These are phyloP conservation scores for Fundulus diaphanus DNA, from an alignment of 2,797 vertebrate species.

Conservation along the genomic window DNA sequence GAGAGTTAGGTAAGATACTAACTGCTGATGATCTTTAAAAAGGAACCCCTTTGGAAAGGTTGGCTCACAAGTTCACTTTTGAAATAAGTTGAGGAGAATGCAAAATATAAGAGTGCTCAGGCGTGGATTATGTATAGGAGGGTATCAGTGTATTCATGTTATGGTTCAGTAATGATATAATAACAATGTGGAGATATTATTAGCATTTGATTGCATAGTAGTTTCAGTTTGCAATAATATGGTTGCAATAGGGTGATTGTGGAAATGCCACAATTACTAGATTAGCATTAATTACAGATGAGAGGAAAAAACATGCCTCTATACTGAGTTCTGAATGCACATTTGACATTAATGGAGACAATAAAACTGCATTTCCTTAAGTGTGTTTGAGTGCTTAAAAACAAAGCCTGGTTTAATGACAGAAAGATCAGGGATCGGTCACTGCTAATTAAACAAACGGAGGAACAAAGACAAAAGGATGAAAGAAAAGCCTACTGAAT, in stretches of 20 bases:
- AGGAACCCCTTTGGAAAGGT: background rate
- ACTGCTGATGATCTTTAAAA: background rate
- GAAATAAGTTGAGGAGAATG: background rate
- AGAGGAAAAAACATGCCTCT: background rate
- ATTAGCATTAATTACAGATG: background rate
- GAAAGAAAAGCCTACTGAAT: constrained; percentile 45
- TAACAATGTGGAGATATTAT: background rate
- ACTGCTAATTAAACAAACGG: constrained; percentile 62
- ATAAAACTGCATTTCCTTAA: background rate
- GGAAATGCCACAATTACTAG: background rate
- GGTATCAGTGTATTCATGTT: background rate
- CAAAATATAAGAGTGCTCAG: background rate
- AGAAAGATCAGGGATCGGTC: constrained; percentile 37
- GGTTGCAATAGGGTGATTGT: background rate
- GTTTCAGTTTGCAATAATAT: background rate
- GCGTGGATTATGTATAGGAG: background rate
- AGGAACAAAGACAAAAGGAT: constrained; percentile 55
- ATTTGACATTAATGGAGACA: constrained; percentile 1
- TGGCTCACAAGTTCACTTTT: background rate
- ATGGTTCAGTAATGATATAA: background rate
- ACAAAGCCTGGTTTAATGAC: constrained; percentile 34
- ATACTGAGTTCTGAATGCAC: constrained; percentile 6
- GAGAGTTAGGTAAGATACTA: too few species aligned
- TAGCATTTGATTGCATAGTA: background rate
- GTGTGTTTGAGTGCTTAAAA: constrained; percentile 8